phyloP scores from a whole-genome alignment of 2,113 vertebrate genomes.

The Microtus montanus region DNA sequence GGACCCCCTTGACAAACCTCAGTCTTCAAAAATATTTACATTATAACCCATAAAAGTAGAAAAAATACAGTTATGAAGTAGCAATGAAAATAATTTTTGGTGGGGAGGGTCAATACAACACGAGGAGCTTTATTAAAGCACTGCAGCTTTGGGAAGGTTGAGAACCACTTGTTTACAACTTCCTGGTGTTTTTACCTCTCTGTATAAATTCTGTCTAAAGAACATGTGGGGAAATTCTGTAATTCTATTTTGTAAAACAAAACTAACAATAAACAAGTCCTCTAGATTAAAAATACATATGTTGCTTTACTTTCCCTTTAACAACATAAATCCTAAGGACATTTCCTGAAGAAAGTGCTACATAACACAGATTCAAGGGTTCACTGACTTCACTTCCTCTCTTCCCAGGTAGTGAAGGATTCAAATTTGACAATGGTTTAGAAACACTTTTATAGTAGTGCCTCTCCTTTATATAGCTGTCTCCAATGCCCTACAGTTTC shows the following conservation, averaged over 20 bases:
- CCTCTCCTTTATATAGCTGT: not conserved
- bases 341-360: not conserved
- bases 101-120: not conserved
- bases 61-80: not conserved
- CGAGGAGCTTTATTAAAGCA: accelerated
- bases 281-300: not conserved
- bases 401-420: not conserved
- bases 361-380: not conserved
- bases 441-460: not conserved
- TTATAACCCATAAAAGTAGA: not conserved
- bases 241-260: not conserved
- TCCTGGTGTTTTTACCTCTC: not conserved
- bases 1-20: not conserved
- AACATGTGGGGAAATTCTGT: not conserved
- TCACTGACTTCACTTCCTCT: not conserved
- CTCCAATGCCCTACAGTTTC: not conserved
- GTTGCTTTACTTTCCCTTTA: not conserved
- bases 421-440: not conserved
- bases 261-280: not conserved
- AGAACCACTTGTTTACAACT: not conserved
- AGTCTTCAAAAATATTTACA: not conserved
- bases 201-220: not conserved
- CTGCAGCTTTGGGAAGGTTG: not conserved
- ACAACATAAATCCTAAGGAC: not conserved
- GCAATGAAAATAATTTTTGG: not conserved